phyloP scores from a whole-genome alignment of 2,113 vertebrate species.

The Xerus inauris region DNA sequence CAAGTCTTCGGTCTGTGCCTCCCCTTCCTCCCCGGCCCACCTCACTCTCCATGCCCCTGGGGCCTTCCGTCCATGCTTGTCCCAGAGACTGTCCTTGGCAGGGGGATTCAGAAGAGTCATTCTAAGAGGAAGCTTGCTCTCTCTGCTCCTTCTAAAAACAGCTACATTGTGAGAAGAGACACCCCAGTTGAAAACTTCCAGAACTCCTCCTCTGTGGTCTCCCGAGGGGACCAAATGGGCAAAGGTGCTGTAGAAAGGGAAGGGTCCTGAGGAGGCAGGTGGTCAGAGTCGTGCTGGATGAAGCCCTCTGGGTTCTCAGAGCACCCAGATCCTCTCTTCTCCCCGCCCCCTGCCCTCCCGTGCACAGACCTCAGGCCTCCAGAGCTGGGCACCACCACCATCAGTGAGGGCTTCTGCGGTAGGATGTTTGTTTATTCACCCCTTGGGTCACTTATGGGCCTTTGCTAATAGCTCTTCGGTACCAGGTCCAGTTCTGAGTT shows the following conservation, averaged over 20 bases:
- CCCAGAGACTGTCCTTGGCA: not conserved
- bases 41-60: not conserved
- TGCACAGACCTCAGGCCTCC: not conserved
- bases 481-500: not conserved
- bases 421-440: not conserved
- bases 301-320: not conserved
- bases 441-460: not conserved
- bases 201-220: not conserved
- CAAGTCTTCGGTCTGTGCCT: too few species aligned
- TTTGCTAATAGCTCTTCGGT: not conserved
- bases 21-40: not conserved
- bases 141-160: slow-evolving; percentile 22
- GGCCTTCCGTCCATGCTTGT: not conserved
- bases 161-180: not conserved
- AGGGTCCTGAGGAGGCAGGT: not conserved
- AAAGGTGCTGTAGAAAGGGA: not conserved
- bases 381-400: not conserved
- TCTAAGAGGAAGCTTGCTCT: not conserved
- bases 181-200: not conserved
- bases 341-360: not conserved
- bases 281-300: not conserved
- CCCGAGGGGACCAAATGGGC: not conserved
- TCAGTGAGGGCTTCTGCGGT: not conserved
- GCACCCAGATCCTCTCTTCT: not conserved
- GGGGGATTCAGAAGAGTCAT: not conserved